Evolutionary conservation across 2,797 vertebrate genomes (phyloP).

Genomic region (Pterois miles): DNA sequence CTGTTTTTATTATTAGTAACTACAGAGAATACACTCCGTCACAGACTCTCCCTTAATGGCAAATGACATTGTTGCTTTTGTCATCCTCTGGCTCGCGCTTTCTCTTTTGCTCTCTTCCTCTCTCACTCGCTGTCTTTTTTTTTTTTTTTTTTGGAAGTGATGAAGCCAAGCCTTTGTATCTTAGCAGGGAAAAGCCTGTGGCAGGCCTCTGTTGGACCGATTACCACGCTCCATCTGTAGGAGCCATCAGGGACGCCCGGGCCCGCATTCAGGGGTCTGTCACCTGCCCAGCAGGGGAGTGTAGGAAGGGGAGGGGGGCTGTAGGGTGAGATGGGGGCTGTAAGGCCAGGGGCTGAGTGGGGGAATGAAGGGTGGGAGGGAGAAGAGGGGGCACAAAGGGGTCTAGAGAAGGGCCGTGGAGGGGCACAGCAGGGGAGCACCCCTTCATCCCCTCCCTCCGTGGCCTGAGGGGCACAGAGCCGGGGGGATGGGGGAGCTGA

Average conservation of each 20-base stretch:
- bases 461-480: slow-evolving; percentile 76
- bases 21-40: slow-evolving; percentile 85
- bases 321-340: slow-evolving; percentile 81
- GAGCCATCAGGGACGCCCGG: slow-evolving; percentile 96
- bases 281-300: slow-evolving; percentile 99
- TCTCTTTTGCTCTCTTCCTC: slow-evolving; percentile 77
- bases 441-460: slow-evolving; percentile 80
- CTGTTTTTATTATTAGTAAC: slow-evolving; percentile 81
- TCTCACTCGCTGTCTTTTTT: slow-evolving; percentile 60
- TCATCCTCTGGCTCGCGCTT: slow-evolving; percentile 91
- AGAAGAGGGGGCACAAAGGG: slow-evolving; percentile 79
- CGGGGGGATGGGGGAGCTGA: slow-evolving; percentile 64
- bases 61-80: slow-evolving; percentile 97
- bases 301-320: slow-evolving; percentile 71
- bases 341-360: slow-evolving; percentile 80
- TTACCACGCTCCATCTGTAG: slow-evolving; percentile 99
- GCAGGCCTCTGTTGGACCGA: slow-evolving; percentile 97
- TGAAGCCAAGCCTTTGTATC: slow-evolving; percentile 90
- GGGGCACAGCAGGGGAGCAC: slow-evolving; percentile 86
- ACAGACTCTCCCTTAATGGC: slow-evolving; percentile 88
- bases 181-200: slow-evolving; percentile 89
- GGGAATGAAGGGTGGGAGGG: slow-evolving; percentile 80
- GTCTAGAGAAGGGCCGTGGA: slow-evolving; percentile 86
- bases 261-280: slow-evolving; percentile 96
- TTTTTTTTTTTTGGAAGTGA: slow-evolving; percentile 74